Percentiles rank a stretch among this genome's conserved stretches.
These are phyloP conservation scores for Sinocyclocheilus anshuiensis DNA, from an alignment of 2,113 vertebrate species.

Conservation along the genomic window DNA sequence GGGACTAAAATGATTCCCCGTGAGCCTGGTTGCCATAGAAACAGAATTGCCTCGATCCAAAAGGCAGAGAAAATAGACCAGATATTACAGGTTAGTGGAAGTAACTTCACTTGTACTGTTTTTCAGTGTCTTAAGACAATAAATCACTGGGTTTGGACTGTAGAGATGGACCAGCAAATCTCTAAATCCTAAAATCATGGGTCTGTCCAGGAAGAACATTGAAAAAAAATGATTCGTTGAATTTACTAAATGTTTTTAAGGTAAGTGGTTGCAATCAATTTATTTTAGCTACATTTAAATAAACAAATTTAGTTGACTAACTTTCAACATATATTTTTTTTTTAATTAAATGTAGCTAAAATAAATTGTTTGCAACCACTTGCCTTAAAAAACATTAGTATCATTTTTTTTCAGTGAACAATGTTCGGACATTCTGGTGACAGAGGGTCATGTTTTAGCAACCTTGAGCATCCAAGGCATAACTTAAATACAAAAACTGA, in stretches of 20 bases:
- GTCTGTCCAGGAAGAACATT: not conserved
- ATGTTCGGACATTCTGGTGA: not conserved
- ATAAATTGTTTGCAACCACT: too few relatives aligned
- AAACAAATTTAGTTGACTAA: too few relatives aligned
- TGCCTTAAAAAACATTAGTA: too few relatives aligned
- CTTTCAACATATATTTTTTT: too few relatives aligned
- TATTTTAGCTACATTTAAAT: too few relatives aligned
- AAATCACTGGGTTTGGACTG: not conserved
- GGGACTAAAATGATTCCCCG: slow-evolving; percentile 28
- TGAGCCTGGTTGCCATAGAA: slow-evolving; percentile 58
- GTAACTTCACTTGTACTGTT: not conserved
- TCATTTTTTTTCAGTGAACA: too few relatives aligned
- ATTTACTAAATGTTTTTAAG: too few relatives aligned
- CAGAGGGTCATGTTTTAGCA: not conserved
- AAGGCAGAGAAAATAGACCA: slow-evolving; percentile 8
- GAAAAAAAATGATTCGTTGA: too few relatives aligned
- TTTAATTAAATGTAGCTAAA: too few relatives aligned
- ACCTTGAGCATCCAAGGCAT: not conserved
- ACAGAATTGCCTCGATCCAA: slow-evolving; percentile 43
- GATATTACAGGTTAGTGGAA: slow-evolving; percentile 14
- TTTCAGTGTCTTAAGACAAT: not conserved
- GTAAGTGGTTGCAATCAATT: too few relatives aligned
- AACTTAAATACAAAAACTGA: not conserved
- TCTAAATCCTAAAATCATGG: not conserved
- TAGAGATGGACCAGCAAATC: too few relatives aligned